Base-by-base conservation (phyloP, 2,888 invertebrate species). In the Neuroscelio doddi region DNA sequence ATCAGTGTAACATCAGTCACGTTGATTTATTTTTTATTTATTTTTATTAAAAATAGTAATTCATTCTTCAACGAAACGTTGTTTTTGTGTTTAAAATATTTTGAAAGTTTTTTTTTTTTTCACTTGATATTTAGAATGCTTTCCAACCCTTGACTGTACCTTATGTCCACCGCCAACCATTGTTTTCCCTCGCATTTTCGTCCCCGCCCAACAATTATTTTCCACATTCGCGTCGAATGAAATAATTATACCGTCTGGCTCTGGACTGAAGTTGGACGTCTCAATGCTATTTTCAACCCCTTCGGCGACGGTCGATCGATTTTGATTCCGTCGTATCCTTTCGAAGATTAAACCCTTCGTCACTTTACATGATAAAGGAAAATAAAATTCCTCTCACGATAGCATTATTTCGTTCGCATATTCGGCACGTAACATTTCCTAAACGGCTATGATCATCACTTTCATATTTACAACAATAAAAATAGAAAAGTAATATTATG, bases 221-320 rank as follows among this genome's bases (percentile, higher is more conserved):
- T 24, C 32, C 47, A 39, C 52, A 16, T 8, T 58, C 51, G 27
- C 39, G 32, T 34, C 49, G 44, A 49, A 52, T 61, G 44, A 49
- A 61, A 61, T 61, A 61, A 61, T 55, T 55, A 61, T 55, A 46
- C 55, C 30, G 55, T 55, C 61, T 61, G 55, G 61, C 44, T 50
- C 12, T 24, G 32, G 38, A 44, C 45, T 38, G 12, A 61, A 61
- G 24, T 61, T 61, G 12, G 34, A 53, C 47, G 61, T 49, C 61
- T 49, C 24, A 1, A 15, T 8, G 38, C 39, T 61, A 55, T 61
- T 55, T 55, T 61, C 41, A 44, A 30, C 21, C 21, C n/a, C 21
- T 21, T 21, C 21, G 21, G 3, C 5, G 21, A 27, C 29, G 30
- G 49, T 32, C 55, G 61, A 61, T 61, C 39, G 47, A 32, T 30